phyloP scores from a whole-genome alignment of 1,140 invertebrate species.

The Lepidurus couesii region DNA sequence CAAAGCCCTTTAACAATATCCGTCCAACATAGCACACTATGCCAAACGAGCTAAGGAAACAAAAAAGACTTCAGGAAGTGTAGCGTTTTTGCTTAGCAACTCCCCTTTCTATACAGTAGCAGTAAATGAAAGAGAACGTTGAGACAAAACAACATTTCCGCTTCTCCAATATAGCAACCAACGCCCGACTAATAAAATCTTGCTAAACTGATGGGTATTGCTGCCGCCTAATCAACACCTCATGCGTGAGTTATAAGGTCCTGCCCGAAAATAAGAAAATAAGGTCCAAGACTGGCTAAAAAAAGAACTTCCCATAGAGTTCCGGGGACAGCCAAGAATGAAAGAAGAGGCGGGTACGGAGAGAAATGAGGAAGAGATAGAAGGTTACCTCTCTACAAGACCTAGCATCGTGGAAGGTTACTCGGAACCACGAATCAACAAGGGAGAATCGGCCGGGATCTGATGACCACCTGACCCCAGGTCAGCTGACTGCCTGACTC shows the following conservation, averaged over 20 bases:
- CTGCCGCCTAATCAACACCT: not conserved
- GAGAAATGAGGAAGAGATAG: not conserved
- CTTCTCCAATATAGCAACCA: not conserved
- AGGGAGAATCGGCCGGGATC: not conserved
- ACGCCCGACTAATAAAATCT: too few relatives aligned
- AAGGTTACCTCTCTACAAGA: not conserved
- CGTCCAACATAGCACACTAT: not conserved
- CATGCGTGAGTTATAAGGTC: not conserved
- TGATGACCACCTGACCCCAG: conserved; percentile 13
- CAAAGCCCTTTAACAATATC: not conserved
- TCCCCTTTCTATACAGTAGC: not conserved
- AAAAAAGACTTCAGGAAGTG: not conserved
- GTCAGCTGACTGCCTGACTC: conserved; percentile 16
- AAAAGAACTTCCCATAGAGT: conserved; percentile 14
- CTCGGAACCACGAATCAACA: not conserved
- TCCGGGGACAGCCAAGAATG: not conserved
- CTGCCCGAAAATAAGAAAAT: not conserved
- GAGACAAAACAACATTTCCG: not conserved
- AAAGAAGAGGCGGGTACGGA: not conserved
- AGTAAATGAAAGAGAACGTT: not conserved
- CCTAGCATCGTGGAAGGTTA: too few relatives aligned
- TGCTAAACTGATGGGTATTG: not conserved
- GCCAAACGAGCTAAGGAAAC: not conserved
- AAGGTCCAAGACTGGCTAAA: not conserved
- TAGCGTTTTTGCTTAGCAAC: not conserved